Percentiles rank a stretch among this genome's conserved stretches.
Evolutionary conservation across 2,113 vertebrate genomes (phyloP).

Genomic region (Paedocypris sp.): DNA sequence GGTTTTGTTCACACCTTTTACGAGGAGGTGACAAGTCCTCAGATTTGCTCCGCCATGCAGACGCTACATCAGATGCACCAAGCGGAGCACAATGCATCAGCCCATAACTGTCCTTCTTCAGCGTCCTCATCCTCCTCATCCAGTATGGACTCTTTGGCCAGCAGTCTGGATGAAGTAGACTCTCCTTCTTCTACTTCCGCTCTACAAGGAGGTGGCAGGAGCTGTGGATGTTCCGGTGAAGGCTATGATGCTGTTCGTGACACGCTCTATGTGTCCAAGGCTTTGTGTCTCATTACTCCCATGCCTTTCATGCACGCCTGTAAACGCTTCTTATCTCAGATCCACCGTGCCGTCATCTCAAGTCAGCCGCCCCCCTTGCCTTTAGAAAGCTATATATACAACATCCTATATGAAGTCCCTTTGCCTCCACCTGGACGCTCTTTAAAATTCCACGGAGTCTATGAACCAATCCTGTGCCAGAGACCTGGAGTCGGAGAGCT

Average conservation of each 20-base stretch:
- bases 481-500: constrained; percentile 79
- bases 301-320: constrained; percentile 93
- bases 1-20: constrained; percentile 94
- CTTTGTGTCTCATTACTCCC: constrained; percentile 85
- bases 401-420: constrained; percentile 91
- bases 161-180: constrained; percentile 77
- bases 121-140: constrained; percentile 65
- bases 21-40: constrained; percentile 84
- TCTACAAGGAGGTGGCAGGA: constrained; percentile 63
- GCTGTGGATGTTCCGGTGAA: constrained; percentile 61
- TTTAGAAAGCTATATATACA: constrained; percentile 94
- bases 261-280: constrained; percentile 88
- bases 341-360: constrained; percentile 78
- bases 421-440: constrained; percentile 85
- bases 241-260: constrained; percentile 79
- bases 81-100: constrained; percentile 74
- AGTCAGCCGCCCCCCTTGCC: constrained; percentile 81
- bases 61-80: constrained; percentile 94
- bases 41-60: constrained; percentile 91
- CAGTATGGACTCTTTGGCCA: constrained; percentile 89
- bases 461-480: constrained; percentile 88
- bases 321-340: constrained; percentile 82
- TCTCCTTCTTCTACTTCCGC: constrained; percentile 62
- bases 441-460: constrained; percentile 86
- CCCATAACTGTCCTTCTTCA: constrained; percentile 55